phyloP scores from a whole-genome alignment of 2,113 vertebrate species.

The Lophotis ruficrista region DNA sequence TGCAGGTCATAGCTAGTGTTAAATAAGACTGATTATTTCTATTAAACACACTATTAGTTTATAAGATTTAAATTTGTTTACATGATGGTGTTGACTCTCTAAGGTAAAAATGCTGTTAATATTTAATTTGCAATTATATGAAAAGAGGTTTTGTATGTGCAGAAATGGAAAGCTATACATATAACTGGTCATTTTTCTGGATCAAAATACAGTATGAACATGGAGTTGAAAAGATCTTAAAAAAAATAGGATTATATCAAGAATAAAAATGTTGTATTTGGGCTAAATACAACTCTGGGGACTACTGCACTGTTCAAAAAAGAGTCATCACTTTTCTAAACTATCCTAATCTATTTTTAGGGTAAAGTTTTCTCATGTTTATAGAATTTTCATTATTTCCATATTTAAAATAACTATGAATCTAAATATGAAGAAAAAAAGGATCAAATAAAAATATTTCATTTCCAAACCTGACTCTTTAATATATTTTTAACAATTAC shows the following conservation, averaged over 20 bases:
- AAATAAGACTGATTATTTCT: background rate
- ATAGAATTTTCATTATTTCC: background rate
- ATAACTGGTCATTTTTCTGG: background rate
- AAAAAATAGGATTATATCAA: background rate
- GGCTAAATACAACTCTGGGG: background rate
- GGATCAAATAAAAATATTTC: fast-evolving
- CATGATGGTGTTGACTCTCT: background rate
- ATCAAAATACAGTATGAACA: background rate
- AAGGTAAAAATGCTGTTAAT: background rate
- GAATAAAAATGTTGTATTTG: fast-evolving
- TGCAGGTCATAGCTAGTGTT: background rate
- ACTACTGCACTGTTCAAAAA: background rate
- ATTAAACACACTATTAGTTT: background rate
- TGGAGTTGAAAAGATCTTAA: background rate
- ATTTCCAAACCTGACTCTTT: background rate
- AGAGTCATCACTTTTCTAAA: background rate
- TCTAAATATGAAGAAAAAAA: background rate
- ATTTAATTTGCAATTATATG: background rate
- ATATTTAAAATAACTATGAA: background rate
- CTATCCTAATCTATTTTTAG: background rate
- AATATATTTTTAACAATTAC: background rate
- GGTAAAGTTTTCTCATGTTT: background rate
- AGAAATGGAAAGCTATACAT: background rate
- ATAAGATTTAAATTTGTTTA: background rate
- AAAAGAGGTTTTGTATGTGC: background rate